Evolutionary conservation across 2,888 invertebrate species (phyloP).

Genomic region (Orthosia gothica): DNA sequence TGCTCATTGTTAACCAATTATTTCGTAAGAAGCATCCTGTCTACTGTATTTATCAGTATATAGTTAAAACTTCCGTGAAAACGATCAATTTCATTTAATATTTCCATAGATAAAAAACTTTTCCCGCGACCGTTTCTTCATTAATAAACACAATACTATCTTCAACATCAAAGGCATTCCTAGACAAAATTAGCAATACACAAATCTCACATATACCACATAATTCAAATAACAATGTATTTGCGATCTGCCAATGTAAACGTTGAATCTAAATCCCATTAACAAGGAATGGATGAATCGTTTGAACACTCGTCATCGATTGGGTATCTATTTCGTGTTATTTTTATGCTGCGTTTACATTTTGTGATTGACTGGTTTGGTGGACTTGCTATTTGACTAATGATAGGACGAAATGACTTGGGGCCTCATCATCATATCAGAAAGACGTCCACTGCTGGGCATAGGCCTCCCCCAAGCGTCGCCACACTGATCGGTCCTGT

Average conservation of each 20-base stretch:
- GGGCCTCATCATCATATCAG: no score
- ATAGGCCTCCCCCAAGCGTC: no score
- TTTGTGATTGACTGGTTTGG: background rate
- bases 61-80: background rate
- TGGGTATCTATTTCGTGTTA: constrained; percentile 7
- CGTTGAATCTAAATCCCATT: constrained; percentile 41
- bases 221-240: constrained; percentile 44
- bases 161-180: constrained; percentile 33
- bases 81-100: background rate
- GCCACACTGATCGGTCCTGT: no score
- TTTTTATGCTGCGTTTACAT: constrained; percentile 28
- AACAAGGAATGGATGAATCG: constrained; percentile 33
- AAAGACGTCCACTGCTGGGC: no score
- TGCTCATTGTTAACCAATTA: background rate
- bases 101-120: no score
- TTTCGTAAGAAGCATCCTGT: background rate
- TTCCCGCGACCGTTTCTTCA: background rate
- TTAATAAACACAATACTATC: background rate
- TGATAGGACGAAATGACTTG: background rate
- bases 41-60: background rate
- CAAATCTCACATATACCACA: constrained; percentile 11
- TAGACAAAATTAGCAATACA: constrained; percentile 14
- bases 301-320: constrained; percentile 56
- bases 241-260: constrained; percentile 52
- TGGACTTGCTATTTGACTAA: constrained; percentile 29